phyloP scores from a whole-genome alignment of 2,888 invertebrate species.

The Hyles lineata region DNA sequence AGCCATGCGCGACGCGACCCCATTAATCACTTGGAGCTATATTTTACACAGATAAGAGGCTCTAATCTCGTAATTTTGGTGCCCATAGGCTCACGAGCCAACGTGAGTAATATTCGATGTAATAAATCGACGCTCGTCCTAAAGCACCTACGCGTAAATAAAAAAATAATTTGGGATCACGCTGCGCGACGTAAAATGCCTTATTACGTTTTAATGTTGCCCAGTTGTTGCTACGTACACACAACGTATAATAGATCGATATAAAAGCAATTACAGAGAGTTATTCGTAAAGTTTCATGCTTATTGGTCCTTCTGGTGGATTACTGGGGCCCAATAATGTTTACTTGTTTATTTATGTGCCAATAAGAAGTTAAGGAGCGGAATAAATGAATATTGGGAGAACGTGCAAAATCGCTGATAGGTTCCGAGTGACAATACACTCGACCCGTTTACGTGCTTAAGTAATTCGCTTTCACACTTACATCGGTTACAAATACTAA shows the following conservation, averaged over 20 bases:
- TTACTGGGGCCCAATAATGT: conserved; percentile 28
- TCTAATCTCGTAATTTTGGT: conserved; percentile 28
- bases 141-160: conserved; percentile 27
- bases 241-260: conserved; percentile 22
- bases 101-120: conserved; percentile 31
- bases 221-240: neutral
- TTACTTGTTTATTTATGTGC: conserved; percentile 28
- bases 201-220: conserved; percentile 28
- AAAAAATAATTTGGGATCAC: conserved; percentile 29
- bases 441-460: conserved; percentile 30
- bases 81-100: conserved; percentile 11
- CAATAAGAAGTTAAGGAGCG: conserved; percentile 23
- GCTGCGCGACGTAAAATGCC: conserved; percentile 21
- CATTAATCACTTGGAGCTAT: conserved; percentile 20
- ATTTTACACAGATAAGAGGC: conserved; percentile 27
- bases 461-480: conserved; percentile 26
- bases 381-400: conserved; percentile 28
- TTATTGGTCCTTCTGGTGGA: conserved; percentile 27
- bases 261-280: conserved; percentile 27
- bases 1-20: conserved; percentile 20
- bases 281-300: conserved; percentile 17
- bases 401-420: conserved; percentile 28
- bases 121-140: conserved; percentile 29
- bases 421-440: conserved; percentile 24
- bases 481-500: neutral